These are phyloP conservation scores for Aspiorhynchus laticeps DNA, from an alignment of 2,113 vertebrate species.

Conservation along the genomic window DNA sequence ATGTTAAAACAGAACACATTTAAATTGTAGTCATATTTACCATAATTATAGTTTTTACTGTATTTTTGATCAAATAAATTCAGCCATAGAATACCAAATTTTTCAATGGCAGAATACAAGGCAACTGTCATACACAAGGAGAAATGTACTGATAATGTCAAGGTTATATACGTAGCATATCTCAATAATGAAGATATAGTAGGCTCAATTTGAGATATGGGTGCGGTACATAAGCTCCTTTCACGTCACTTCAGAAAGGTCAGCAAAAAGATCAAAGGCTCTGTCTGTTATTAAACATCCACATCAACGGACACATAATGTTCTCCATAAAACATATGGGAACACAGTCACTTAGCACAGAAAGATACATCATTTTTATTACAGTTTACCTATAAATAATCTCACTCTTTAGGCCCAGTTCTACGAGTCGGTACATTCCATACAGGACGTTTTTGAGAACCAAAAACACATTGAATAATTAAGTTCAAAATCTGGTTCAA, in stretches of 20 bases:
- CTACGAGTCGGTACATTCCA: conserved; percentile 1
- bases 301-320: conserved; percentile 1
- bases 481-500: conserved; percentile 1
- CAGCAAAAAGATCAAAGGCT: background rate
- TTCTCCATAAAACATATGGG: background rate
- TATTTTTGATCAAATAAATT: background rate
- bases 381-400: background rate
- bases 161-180: background rate
- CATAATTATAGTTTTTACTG: background rate
- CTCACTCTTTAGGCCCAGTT: background rate
- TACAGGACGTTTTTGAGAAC: background rate
- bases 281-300: conserved; percentile 3
- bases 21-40: background rate
- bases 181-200: background rate
- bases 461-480: background rate
- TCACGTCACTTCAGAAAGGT: conserved; percentile 1
- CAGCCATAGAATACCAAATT: background rate
- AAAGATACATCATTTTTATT: conserved; percentile 34
- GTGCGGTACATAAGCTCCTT: background rate
- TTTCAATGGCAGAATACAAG: background rate
- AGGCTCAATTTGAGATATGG: background rate
- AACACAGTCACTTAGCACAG: background rate
- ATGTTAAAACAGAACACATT: background rate
- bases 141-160: background rate
- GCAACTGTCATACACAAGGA: background rate